Conservation (phyloP, 2,113 vertebrate genomes). For the Anhinga anhinga region DNA sequence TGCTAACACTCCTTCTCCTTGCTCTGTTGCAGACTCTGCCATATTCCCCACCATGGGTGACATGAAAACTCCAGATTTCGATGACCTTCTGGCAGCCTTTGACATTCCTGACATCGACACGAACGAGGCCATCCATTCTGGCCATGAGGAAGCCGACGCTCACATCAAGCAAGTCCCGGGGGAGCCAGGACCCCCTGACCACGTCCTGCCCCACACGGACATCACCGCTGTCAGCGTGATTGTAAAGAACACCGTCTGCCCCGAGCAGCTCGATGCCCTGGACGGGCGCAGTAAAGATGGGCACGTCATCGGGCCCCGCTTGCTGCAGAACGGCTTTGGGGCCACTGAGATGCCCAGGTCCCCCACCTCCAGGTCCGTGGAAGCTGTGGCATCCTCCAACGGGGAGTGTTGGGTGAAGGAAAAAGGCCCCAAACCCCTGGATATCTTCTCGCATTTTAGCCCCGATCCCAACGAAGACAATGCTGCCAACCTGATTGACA, state of each 20-base stretch:
- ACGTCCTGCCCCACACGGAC: constrained; percentile 69
- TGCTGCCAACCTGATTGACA: constrained; percentile 18
- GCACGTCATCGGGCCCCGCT: background rate
- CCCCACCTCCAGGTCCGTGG: background rate
- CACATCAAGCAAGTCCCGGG: constrained; percentile 52
- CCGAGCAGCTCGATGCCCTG: constrained; percentile 76
- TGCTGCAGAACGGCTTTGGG: constrained; percentile 77
- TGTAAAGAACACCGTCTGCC: constrained; percentile 89
- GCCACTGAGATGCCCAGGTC: constrained; percentile 34
- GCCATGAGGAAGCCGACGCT: constrained; percentile 81
- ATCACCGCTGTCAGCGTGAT: constrained; percentile 91
- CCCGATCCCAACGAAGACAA: constrained; percentile 25
- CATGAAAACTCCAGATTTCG: constrained; percentile 98
- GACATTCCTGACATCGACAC: constrained; percentile 98
- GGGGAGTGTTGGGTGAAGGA: constrained; percentile 68
- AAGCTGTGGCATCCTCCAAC: constrained; percentile 1
- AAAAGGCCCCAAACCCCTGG: constrained; percentile 60
- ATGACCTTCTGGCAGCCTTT: constrained; percentile 95
- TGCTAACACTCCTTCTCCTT: background rate
- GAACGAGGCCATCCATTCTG: constrained; percentile 90
- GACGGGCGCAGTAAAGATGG: background rate
- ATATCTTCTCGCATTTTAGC: constrained; percentile 73
- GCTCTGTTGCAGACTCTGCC: background rate
- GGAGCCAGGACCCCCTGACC: constrained; percentile 54
- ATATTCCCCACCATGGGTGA: constrained; percentile 84